Evolutionary conservation across 1,140 invertebrate genomes (phyloP).

Genomic region (Zaprionus ornatus): DNA sequence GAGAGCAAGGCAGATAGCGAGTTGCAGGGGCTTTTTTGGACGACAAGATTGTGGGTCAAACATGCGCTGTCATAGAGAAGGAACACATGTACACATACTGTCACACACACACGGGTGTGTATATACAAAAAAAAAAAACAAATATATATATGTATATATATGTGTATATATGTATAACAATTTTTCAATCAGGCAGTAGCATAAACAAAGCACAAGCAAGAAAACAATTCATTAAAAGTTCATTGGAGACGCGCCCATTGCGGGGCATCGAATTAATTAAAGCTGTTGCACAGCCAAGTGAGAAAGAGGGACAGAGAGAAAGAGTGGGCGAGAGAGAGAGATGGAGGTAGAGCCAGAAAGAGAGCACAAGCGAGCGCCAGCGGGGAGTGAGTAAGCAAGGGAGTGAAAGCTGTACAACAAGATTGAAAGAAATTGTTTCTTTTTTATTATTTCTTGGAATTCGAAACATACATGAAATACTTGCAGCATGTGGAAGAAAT

Average conservation of each 20-base stretch:
- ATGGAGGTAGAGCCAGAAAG: slow-evolving; percentile 1
- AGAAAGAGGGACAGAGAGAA: slow-evolving; percentile 17
- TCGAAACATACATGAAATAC: slow-evolving; percentile 25
- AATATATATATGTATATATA: not conserved
- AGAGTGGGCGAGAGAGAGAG: slow-evolving; percentile 1
- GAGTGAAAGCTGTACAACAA: slow-evolving; percentile 42
- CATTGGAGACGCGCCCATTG: slow-evolving; percentile 67
- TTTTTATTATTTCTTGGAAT: slow-evolving; percentile 69
- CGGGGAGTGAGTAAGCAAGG: slow-evolving; percentile 19
- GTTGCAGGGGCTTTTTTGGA: not conserved
- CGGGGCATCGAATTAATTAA: slow-evolving; percentile 77
- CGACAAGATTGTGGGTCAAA: slow-evolving; percentile 55
- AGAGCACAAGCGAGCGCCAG: slow-evolving; percentile 11
- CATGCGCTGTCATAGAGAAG: slow-evolving; percentile 31
- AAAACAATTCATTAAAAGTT: slow-evolving; percentile 72
- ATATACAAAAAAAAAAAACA: slow-evolving; percentile 23
- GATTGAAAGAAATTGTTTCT: slow-evolving; percentile 65
- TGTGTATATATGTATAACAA: slow-evolving; percentile 42
- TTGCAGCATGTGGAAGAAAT: slow-evolving; percentile 22
- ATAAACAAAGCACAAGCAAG: slow-evolving; percentile 70
- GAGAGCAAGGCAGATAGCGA: not conserved
- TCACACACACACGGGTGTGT: slow-evolving; percentile 5
- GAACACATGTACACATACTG: slow-evolving; percentile 4
- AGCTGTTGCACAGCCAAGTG: slow-evolving; percentile 27
- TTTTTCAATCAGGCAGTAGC: slow-evolving; percentile 64